phyloP scores from a whole-genome alignment of 2,797 vertebrate genomes.

The Xyrichtys novacula region DNA sequence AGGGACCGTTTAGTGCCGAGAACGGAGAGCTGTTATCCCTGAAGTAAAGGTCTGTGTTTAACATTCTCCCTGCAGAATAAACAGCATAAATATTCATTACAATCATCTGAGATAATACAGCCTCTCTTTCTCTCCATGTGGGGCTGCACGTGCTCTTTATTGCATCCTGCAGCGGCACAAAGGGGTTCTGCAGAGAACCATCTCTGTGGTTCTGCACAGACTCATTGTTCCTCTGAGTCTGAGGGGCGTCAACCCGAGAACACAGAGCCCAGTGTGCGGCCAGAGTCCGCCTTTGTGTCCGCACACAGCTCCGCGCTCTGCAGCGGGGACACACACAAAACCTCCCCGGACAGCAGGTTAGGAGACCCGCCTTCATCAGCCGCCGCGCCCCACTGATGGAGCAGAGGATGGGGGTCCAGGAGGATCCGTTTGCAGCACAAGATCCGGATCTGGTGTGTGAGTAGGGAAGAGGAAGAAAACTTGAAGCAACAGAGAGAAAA shows the following conservation, averaged over 20 bases:
- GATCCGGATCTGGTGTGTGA: conserved; percentile 86
- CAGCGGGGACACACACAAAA: conserved; percentile 8
- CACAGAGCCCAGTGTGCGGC: conserved; percentile 17
- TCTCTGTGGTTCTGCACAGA: background rate
- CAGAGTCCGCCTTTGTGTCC: conserved; percentile 32
- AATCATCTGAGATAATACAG: too few species aligned
- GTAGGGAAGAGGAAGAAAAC: conserved; percentile 71
- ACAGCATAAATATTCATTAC: too few species aligned
- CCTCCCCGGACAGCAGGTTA: conserved; percentile 6
- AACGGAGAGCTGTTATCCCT: too few species aligned
- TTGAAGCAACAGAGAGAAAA: conserved; percentile 85
- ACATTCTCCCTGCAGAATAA: too few species aligned
- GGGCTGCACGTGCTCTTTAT: background rate
- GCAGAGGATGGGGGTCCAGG: conserved; percentile 31
- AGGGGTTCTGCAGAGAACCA: conserved; percentile 4
- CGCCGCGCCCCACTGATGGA: conserved; percentile 39
- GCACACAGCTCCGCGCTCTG: conserved; percentile 31
- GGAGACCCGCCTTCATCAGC: conserved; percentile 31
- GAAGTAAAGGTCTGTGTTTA: too few species aligned
- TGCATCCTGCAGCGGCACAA: background rate
- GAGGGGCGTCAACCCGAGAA: conserved; percentile 33
- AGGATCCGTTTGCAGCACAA: conserved; percentile 29
- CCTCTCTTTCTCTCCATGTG: background rate
- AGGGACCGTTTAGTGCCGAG: too few species aligned
- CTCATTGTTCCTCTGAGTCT: conserved; percentile 19